Percentiles rank a stretch among this genome's conserved stretches.
These are phyloP conservation scores for Hemiprocne comata DNA, from an alignment of 2,113 vertebrate genomes.

Conservation along the genomic window DNA sequence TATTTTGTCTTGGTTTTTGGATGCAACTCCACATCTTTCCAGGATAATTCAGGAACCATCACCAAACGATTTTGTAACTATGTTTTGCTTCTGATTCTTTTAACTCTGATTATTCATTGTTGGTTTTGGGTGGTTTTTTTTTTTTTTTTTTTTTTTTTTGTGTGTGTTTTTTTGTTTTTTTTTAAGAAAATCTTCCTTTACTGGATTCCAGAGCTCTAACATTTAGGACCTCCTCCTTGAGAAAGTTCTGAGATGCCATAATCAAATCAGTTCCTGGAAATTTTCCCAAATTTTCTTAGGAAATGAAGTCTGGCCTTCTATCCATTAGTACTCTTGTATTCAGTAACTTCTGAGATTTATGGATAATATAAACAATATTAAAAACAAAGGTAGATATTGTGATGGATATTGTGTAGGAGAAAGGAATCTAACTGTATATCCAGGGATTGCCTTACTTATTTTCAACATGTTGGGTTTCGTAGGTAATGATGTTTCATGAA, in stretches of 20 bases:
- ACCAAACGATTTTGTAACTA: not conserved
- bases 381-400: not conserved
- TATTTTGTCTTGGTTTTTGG: not conserved
- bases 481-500: too few species aligned
- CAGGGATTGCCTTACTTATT: not conserved
- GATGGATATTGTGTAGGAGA: not conserved
- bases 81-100: not conserved
- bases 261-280: not conserved
- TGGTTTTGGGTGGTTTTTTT: not conserved
- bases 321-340: not conserved
- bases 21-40: not conserved
- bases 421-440: not conserved
- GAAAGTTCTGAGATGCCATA: not conserved
- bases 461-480: too few species aligned
- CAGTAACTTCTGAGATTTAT: not conserved
- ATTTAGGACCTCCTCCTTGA: not conserved
- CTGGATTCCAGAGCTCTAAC: not conserved
- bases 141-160: not conserved
- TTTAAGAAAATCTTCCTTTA: not conserved
- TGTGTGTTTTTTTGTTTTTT: not conserved
- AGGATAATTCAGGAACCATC: not conserved
- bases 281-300: not conserved
- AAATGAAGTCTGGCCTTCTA: not conserved
- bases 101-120: not conserved
- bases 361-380: not conserved